A percentile compares a stretch with the other conserved stretches of the same genome.
Conservation (phyloP, 2,113 vertebrate species). For the Chauna torquata region DNA sequence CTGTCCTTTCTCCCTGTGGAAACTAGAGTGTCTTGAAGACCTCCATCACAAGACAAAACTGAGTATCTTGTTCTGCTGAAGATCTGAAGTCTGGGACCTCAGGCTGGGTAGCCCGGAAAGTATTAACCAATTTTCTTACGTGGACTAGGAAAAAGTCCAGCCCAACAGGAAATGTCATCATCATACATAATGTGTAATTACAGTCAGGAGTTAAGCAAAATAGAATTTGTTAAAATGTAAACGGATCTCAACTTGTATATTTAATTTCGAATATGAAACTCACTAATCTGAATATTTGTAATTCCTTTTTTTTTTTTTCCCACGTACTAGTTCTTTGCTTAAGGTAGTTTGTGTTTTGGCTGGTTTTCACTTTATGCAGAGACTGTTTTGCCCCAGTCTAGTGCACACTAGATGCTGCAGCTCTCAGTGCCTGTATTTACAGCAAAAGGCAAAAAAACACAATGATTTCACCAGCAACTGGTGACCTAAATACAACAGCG, state of each 20-base stretch:
- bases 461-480: not conserved
- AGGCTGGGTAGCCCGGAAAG: not conserved
- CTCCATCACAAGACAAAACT: not conserved
- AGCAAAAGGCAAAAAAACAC: rapidly evolving
- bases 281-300: not conserved
- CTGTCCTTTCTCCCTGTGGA: not conserved
- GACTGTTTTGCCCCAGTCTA: not conserved
- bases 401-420: not conserved
- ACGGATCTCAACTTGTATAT: not conserved
- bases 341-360: not conserved
- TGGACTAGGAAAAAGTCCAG: not conserved
- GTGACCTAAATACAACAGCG: not conserved
- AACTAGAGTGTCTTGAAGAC: not conserved
- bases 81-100: not conserved
- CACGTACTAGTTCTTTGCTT: not conserved
- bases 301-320: not conserved
- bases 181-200: not conserved
- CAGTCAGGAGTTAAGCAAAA: not conserved
- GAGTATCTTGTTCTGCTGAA: not conserved
- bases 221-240: not conserved
- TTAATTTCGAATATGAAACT: not conserved
- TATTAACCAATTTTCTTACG: not conserved
- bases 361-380: not conserved
- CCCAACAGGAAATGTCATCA: not conserved
- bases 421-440: not conserved